Base-by-base conservation (phyloP, 1,140 invertebrate species). In the Drosophila erecta region DNA sequence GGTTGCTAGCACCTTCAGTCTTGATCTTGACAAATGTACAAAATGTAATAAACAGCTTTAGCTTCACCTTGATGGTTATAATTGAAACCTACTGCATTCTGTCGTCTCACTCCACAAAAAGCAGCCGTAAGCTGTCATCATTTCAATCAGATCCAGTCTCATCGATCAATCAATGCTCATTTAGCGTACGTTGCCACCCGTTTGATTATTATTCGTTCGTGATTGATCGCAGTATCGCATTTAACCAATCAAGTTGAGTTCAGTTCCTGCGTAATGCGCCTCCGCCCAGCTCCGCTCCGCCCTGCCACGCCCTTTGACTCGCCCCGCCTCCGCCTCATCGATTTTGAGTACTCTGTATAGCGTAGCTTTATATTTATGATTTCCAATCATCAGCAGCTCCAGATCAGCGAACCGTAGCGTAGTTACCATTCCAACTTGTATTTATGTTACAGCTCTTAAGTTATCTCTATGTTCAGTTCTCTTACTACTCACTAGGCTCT, bases 161-260 rank as follows among this genome's bases (percentile, higher is more conserved):
- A 69, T 76, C 73, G 38, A 87, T 87, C 81, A 87, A 86, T 86
- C 83, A 87, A 71, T 60, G 44, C 58, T 76, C 66, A 80, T 85
- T 85, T 67, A 80, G 77, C 59, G 66, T 60, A 51, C 54, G 67
- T 76, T 62, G 59, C 46, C 53, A 50, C 33, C 51, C 59, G 43
- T 41, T 62, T 66, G 60, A 70, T 70, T 70, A 66, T 70, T 70
- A 66, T 49, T 59, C 55, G 47, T 56, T 64, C 24, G 67, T 73
- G 51, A 71, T 81, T 47, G 59, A 65, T 64, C 51, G 59, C 58
- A 61, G 33, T 40, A 59, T 55, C 53, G 62, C 57, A 73, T 33
- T 64, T 64, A 78, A 61, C 77, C 77, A 86, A 83, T 84, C 40
- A 84, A 83, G 67, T 76, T 79, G 71, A 67, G 43, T 67, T 83